These are phyloP conservation scores for Amniataba percoides DNA, from an alignment of 2,797 vertebrate genomes.

Conservation along the genomic window DNA sequence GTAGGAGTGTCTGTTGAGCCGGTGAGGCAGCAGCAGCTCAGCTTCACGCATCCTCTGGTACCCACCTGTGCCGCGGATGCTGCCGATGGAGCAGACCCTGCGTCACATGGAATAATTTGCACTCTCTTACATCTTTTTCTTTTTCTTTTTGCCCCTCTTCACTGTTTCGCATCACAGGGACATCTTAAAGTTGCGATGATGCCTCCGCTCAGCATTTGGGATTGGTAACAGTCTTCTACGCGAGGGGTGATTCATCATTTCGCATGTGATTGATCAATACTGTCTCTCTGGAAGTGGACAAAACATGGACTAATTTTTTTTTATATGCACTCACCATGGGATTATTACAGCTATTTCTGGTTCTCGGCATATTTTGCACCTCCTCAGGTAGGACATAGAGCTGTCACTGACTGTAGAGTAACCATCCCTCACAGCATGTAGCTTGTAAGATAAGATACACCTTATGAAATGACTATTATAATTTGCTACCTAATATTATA, in stretches of 20 bases:
- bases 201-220: conserved; percentile 74
- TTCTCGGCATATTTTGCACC: conserved; percentile 79
- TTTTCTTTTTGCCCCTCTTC: background rate
- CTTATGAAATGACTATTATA: background rate
- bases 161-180: conserved; percentile 38
- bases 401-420: conserved; percentile 41
- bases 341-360: conserved; percentile 84
- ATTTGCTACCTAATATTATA: conserved; percentile 6
- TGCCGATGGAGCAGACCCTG: conserved; percentile 60
- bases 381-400: conserved; percentile 81
- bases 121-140: background rate
- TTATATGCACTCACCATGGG: conserved; percentile 80
- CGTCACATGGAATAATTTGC: conserved; percentile 72
- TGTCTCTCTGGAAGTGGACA: conserved; percentile 76
- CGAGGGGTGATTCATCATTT: conserved; percentile 59
- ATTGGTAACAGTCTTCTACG: conserved; percentile 72
- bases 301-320: conserved; percentile 86
- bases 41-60: conserved; percentile 51
- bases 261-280: conserved; percentile 71
- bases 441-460: conserved; percentile 1
- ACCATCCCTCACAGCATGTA: conserved; percentile 37
- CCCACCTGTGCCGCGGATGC: conserved; percentile 75
- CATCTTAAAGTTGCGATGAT: conserved; percentile 81
- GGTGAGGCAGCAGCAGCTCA: conserved; percentile 50
- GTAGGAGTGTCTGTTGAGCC: conserved; percentile 67